These are phyloP conservation scores for Acronicta aceris DNA, from an alignment of 2,888 invertebrate genomes.

Conservation along the genomic window DNA sequence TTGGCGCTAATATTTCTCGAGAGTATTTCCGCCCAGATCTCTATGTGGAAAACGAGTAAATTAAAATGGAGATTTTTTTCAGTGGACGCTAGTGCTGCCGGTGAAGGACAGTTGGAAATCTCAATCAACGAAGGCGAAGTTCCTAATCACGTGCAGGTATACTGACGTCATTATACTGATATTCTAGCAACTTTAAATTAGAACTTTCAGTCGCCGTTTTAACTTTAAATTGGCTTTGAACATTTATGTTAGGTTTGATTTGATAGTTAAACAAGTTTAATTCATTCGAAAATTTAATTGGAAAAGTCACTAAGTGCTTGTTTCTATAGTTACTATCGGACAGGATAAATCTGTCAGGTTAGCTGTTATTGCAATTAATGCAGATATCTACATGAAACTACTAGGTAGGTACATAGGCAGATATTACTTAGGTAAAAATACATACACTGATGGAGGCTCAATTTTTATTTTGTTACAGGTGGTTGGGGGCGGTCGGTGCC, in stretches of 20 bases:
- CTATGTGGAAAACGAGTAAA: no score
- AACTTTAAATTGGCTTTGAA: constrained; percentile 35
- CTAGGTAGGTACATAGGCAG: no score
- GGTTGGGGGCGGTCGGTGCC: constrained; percentile 97
- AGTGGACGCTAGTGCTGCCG: constrained; percentile 99
- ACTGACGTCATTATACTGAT: constrained; percentile 32
- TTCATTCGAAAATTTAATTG: no score
- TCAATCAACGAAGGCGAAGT: constrained; percentile 99
- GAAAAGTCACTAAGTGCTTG: no score
- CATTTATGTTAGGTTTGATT: constrained; percentile 1
- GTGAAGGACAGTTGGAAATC: constrained; percentile 99
- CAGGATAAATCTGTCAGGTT: no score
- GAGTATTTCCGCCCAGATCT: not conserved
- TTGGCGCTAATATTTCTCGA: no score
- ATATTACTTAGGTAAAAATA: no score
- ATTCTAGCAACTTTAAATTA: constrained; percentile 40
- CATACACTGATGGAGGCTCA: no score
- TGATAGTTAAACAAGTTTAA: not conserved
- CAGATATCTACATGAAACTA: no score
- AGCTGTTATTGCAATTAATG: no score
- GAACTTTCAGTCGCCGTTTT: constrained; percentile 18
- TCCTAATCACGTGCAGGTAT: constrained; percentile 97
- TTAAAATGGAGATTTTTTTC: constrained; percentile 64
- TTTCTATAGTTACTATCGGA: no score
- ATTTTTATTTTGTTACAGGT: constrained; percentile 86